Percentiles rank a stretch among this genome's conserved stretches.
phyloP scores from a whole-genome alignment of 2,113 vertebrate genomes.

The Hydrolagus affinis region DNA sequence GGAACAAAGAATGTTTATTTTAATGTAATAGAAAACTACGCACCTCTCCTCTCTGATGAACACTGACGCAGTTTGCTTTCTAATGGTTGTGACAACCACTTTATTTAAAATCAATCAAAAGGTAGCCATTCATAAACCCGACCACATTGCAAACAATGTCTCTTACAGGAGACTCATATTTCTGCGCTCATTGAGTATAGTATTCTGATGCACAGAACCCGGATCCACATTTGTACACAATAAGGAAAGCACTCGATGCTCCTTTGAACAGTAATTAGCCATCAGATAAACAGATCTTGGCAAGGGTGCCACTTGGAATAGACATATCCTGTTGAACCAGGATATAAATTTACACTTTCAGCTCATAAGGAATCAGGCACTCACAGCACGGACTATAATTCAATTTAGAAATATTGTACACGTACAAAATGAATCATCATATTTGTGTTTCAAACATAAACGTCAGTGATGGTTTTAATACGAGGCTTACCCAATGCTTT shows the following conservation, averaged over 20 bases:
- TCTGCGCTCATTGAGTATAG: background rate
- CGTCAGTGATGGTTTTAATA: no score
- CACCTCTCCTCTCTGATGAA: no score
- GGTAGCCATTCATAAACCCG: background rate
- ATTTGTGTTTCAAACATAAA: no score
- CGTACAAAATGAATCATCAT: no score
- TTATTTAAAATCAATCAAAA: background rate
- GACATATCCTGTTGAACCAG: conserved; percentile 19
- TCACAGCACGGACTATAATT: conserved; percentile 34
- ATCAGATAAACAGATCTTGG: background rate
- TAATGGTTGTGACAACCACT: background rate
- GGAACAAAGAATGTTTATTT: no score
- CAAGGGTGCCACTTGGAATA: background rate
- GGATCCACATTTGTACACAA: background rate
- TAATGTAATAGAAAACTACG: no score
- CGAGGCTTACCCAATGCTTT: no score
- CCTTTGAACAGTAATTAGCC: background rate
- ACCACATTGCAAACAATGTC: background rate
- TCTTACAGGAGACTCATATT: background rate
- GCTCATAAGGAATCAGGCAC: background rate
- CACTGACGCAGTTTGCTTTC: no score
- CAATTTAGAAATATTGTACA: background rate
- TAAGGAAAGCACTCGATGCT: background rate
- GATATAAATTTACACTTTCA: background rate
- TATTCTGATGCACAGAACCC: background rate